Conservation (phyloP, 2,113 vertebrate genomes). For the Herpetotheres cachinnans region DNA sequence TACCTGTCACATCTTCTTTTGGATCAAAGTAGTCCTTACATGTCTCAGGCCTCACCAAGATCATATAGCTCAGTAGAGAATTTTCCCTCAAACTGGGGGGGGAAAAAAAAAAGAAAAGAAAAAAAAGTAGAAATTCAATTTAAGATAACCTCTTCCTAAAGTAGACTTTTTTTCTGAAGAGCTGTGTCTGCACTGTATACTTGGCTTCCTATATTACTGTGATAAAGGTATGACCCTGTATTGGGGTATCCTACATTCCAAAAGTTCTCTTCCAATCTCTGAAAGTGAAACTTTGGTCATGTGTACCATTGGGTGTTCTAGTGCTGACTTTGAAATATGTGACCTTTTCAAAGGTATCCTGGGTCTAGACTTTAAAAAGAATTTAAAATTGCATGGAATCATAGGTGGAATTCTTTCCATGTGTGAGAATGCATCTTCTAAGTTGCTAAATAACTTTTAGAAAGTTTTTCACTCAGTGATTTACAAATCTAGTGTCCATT, state of each 20-base stretch:
- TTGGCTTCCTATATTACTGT: neutral
- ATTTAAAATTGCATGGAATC: neutral
- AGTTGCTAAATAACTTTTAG: neutral
- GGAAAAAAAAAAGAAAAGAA: neutral
- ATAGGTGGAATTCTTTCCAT: neutral
- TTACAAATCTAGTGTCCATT: neutral
- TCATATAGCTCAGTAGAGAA: neutral
- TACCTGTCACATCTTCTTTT: neutral
- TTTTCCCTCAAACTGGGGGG: neutral
- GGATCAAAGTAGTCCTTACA: neutral
- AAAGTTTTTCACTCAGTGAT: neutral
- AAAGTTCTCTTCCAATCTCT: neutral
- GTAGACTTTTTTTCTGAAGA: neutral
- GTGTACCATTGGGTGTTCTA: neutral
- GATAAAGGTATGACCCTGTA: neutral
- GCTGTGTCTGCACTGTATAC: neutral
- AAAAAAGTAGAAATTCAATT: neutral
- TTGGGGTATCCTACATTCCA: neutral
- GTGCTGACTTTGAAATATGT: neutral
- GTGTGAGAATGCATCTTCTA: neutral
- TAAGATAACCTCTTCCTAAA: neutral
- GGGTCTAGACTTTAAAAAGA: neutral
- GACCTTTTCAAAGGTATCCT: neutral
- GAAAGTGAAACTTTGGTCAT: neutral
- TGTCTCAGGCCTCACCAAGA: neutral